Percentiles rank a stretch among this genome's conserved stretches.
phyloP scores from a whole-genome alignment of 2,113 vertebrate genomes.

The Odontesthes bonariensis region DNA sequence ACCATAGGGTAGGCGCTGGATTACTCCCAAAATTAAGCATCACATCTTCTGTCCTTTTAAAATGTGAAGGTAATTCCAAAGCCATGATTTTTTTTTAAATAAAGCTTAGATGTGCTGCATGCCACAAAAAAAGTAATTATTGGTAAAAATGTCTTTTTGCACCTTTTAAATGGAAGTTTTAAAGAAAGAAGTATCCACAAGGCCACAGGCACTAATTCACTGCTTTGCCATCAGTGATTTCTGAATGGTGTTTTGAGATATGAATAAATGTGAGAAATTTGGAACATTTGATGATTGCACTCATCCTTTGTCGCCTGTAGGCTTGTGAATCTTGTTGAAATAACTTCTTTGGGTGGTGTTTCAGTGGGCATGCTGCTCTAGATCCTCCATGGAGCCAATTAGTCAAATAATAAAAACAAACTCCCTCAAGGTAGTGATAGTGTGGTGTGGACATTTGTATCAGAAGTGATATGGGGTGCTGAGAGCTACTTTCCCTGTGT shows the following conservation, averaged over 20 bases:
- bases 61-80: too few relatives aligned
- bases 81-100: too few relatives aligned
- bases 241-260: conserved; percentile 6
- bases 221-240: conserved; percentile 23
- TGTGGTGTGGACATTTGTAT: conserved; percentile 56
- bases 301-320: conserved; percentile 53
- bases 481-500: conserved; percentile 26
- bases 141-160: background rate
- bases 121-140: too few relatives aligned
- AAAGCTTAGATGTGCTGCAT: too few relatives aligned
- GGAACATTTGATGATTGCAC: conserved; percentile 29
- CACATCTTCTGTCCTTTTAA: too few relatives aligned
- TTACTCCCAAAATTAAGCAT: too few relatives aligned
- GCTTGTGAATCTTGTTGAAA: conserved; percentile 49
- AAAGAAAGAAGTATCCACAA: conserved; percentile 13
- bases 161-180: background rate
- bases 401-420: conserved; percentile 67
- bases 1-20: too few relatives aligned
- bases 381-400: conserved; percentile 73
- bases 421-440: conserved; percentile 57
- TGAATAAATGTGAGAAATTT: conserved; percentile 25
- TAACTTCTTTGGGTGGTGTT: conserved; percentile 36
- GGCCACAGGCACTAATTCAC: background rate
- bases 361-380: conserved; percentile 42
- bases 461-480: conserved; percentile 36